Evolutionary conservation across 2,797 vertebrate species (phyloP).

Genomic region (Allobates femoralis): DNA sequence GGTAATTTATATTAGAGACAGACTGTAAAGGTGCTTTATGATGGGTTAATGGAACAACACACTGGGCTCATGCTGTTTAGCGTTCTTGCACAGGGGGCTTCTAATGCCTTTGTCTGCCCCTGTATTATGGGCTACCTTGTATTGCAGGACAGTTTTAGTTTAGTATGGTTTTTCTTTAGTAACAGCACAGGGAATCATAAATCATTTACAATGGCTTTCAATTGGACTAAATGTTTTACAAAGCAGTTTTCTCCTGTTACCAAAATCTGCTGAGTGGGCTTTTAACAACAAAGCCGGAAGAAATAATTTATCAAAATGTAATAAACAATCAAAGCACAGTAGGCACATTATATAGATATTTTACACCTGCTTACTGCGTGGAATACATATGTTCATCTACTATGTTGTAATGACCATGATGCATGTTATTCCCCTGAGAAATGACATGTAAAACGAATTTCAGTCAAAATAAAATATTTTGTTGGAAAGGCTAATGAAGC

Average conservation of each 20-base stretch:
- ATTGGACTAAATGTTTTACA: neutral
- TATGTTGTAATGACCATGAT: constrained; percentile 2
- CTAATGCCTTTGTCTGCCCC: neutral
- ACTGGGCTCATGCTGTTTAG: too few species aligned
- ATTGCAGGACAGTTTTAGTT: neutral
- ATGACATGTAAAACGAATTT: constrained; percentile 35
- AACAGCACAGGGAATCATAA: neutral
- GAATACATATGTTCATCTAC: neutral
- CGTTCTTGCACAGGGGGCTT: too few species aligned
- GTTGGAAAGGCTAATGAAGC: constrained; percentile 50
- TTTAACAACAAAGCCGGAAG: neutral
- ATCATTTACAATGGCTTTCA: neutral
- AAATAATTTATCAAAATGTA: neutral
- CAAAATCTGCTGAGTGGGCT: neutral
- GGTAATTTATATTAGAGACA: too few species aligned
- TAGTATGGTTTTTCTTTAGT: neutral
- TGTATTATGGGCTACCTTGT: neutral
- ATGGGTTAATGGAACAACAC: too few species aligned
- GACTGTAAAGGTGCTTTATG: too few species aligned
- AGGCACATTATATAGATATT: neutral
- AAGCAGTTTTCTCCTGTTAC: neutral
- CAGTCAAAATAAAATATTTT: constrained; percentile 32
- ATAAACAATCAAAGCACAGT: neutral
- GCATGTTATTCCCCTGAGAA: constrained; percentile 15
- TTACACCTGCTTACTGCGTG: neutral